Base-by-base conservation (phyloP, 1,140 invertebrate genomes). In the Pogonomyrmex barbatus region DNA sequence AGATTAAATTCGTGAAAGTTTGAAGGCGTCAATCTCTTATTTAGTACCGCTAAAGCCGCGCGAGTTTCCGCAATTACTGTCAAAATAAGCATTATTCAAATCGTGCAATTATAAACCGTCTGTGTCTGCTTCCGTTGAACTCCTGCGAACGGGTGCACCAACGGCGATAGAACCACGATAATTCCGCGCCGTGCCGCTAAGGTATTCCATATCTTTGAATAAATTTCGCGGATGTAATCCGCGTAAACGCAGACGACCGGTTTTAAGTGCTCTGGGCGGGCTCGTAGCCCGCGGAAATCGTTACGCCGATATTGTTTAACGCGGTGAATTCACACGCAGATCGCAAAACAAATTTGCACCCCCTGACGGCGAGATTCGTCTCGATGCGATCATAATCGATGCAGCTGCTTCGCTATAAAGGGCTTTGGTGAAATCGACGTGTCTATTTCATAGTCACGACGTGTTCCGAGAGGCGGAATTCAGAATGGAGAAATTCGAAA, bases 201-300 rank as follows among this genome's bases (percentile, higher is more conserved):
- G 67, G 30, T 82, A 82, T 82, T 82, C 79, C 79, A 82, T 82
- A 73, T 73, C 54, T 73, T 82, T 82, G 79, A 82, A 82, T 82
- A 82, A 73, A 82, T 82, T 82, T 73, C 54, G 67, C 67, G 67
- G 10, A 39, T 82, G 24, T 68, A 81, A 81, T 81, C 77, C 62
- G 36, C 47, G 47, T 39, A 65, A 36, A 50, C 45, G 63, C 42
- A 70, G 79, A 73, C 54, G 67, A 56, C 24, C 42, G 50, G 39
- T 73, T 73, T 82, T 82, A 82, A 73, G 67, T 82, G 79, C 67
- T 47, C 39, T n/a, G 10, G 54, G 24, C 65, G 76, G 73, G 24
- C 54, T 67, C 33, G 45, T 65, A 47, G 76, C 56, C 30, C 36
- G 36, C 47, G n/a, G 42, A 56, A 42, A 81, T 81, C 78, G 79